Percentiles rank a stretch among this genome's conserved stretches.
Evolutionary conservation across 2,113 vertebrate species (phyloP).

Genomic region (Setophaga kirtlandii): DNA sequence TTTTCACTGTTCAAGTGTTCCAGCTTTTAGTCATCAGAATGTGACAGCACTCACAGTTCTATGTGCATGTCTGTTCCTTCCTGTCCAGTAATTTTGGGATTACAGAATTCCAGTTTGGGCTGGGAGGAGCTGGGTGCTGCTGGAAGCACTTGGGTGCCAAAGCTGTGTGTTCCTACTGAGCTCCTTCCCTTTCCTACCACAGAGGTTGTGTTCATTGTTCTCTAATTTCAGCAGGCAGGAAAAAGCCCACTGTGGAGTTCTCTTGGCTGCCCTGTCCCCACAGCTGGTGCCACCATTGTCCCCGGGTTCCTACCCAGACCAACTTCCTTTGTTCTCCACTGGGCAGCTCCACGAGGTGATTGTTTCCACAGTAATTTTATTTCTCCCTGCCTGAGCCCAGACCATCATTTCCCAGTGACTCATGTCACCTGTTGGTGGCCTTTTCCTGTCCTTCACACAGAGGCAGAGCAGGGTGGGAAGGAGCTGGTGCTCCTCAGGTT

Average conservation of each 20-base stretch:
- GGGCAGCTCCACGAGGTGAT: neutral
- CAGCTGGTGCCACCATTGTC: conserved; percentile 38
- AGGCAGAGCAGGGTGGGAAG: neutral
- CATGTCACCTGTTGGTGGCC: neutral
- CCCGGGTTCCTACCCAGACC: neutral
- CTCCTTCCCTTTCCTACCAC: conserved; percentile 34
- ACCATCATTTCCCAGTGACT: conserved; percentile 62
- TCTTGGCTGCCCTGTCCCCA: neutral
- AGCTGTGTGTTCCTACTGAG: neutral
- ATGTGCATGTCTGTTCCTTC: neutral
- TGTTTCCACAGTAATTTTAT: neutral
- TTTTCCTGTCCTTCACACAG: neutral
- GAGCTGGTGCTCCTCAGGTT: neutral
- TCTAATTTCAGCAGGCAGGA: conserved; percentile 30
- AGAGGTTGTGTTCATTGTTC: conserved; percentile 24
- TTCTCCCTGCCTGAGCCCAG: conserved; percentile 10
- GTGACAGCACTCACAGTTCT: neutral
- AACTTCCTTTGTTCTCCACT: fast-evolving
- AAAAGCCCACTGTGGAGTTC: neutral
- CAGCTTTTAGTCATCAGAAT: neutral
- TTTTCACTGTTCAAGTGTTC: neutral
- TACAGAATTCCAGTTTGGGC: neutral
- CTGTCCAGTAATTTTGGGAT: neutral
- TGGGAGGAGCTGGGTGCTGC: neutral
- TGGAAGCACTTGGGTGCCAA: neutral